Evolutionary conservation across 2,888 invertebrate genomes (phyloP).

Genomic region (Eupelmus urozonus): DNA sequence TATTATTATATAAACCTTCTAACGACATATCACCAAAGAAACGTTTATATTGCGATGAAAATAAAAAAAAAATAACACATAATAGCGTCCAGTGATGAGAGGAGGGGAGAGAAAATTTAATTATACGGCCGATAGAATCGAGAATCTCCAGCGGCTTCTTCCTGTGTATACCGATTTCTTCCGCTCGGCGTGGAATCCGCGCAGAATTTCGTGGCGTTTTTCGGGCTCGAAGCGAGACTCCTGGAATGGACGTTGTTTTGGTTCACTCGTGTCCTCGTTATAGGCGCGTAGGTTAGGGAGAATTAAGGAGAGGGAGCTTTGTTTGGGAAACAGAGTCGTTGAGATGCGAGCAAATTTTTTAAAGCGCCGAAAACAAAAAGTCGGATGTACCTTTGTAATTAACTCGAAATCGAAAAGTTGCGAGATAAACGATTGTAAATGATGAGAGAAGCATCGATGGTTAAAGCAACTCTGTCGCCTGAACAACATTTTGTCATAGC

Average conservation of each 20-base stretch:
- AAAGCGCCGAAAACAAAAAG: neutral
- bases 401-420: no score
- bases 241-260: constrained; percentile 16
- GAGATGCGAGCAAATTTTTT: no score
- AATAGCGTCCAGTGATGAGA: no score
- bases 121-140: constrained; percentile 17
- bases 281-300: constrained; percentile 4
- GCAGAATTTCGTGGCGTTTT: constrained; percentile 34
- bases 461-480: constrained; percentile 15
- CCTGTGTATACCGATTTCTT: constrained; percentile 20
- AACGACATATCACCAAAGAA: constrained; percentile 57
- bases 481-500: constrained; percentile 14
- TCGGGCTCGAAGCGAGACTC: neutral
- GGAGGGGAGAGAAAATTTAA: constrained; percentile 14
- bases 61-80: neutral
- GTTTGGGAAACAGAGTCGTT: constrained; percentile 53
- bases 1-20: constrained; percentile 50
- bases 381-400: no score
- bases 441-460: neutral
- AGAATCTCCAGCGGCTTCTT: constrained; percentile 19
- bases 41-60: constrained; percentile 37
- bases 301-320: no score
- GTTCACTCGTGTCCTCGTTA: constrained; percentile 16
- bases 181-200: constrained; percentile 8
- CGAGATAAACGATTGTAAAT: no score